These are phyloP conservation scores for Delia radicum DNA, from an alignment of 1,140 invertebrate species.

Conservation along the genomic window DNA sequence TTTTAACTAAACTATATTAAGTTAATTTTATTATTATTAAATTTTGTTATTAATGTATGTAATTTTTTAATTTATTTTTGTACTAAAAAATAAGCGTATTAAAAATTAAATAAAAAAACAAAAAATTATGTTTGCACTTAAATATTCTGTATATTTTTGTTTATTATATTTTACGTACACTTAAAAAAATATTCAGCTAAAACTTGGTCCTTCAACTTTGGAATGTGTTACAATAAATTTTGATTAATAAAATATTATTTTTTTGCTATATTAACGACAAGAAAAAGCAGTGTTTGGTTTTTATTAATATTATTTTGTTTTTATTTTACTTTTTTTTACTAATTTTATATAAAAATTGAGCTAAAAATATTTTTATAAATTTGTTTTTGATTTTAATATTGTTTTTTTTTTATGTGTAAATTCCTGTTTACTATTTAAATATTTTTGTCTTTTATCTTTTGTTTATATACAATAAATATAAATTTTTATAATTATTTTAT, in stretches of 20 bases:
- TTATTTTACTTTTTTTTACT: background rate
- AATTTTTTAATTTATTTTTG: background rate
- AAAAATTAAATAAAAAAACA: background rate
- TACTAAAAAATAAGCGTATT: background rate
- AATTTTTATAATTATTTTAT: background rate
- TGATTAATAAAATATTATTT: background rate
- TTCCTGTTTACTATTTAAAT: background rate
- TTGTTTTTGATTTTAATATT: background rate
- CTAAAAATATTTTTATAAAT: conserved; percentile 4
- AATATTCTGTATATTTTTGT: background rate
- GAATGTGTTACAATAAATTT: conserved; percentile 8
- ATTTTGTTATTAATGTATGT: background rate
- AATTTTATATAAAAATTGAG: conserved; percentile 18
- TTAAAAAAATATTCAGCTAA: background rate
- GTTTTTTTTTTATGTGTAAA: conserved; percentile 8
- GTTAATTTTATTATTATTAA: background rate
- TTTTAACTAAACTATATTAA: background rate
- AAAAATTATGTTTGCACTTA: too few relatives aligned
- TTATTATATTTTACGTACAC: background rate
- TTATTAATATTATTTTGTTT: background rate
- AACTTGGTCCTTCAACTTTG: conserved; percentile 15
- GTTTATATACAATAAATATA: too few relatives aligned
- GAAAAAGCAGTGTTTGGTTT: conserved; percentile 11
- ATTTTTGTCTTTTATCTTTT: too few relatives aligned
- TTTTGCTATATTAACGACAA: conserved; percentile 5